A percentile compares a stretch with the other conserved stretches of the same genome.
These are phyloP conservation scores for Casuarius casuarius DNA, from an alignment of 2,113 vertebrate species.

Conservation along the genomic window DNA sequence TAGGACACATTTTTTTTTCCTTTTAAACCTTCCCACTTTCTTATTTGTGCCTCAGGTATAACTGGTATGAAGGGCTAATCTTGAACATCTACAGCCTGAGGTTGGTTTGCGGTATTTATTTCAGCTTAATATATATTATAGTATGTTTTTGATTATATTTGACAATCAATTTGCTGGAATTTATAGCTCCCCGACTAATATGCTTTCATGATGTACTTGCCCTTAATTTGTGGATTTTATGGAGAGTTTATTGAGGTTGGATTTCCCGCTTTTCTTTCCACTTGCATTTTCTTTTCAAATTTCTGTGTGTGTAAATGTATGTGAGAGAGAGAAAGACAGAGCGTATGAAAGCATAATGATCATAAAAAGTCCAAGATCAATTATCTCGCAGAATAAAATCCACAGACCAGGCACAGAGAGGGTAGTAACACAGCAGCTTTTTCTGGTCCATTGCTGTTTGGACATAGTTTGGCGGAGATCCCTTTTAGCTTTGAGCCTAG, in stretches of 20 bases:
- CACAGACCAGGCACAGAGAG: not conserved
- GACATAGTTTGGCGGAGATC: not conserved
- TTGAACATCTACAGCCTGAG: slow-evolving; percentile 53
- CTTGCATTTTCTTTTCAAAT: slow-evolving; percentile 6
- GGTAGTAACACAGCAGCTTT: not conserved
- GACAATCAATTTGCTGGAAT: slow-evolving; percentile 69
- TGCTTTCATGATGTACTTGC: slow-evolving; percentile 62
- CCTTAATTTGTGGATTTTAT: slow-evolving; percentile 71
- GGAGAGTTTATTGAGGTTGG: slow-evolving; percentile 57
- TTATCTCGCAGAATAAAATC: not conserved
- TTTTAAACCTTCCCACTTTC: not conserved
- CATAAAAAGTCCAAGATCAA: not conserved
- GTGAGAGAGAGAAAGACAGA: not conserved
- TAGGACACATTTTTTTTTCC: not conserved
- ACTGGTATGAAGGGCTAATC: slow-evolving; percentile 35
- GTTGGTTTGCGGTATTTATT: slow-evolving; percentile 57
- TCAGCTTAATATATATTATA: slow-evolving; percentile 54
- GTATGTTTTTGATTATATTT: slow-evolving; percentile 64
- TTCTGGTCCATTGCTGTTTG: not conserved
- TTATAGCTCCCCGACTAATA: slow-evolving; percentile 64
- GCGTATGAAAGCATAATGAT: not conserved
- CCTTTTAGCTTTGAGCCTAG: not conserved
- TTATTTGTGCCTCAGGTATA: slow-evolving; percentile 59
- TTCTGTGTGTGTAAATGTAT: not conserved
- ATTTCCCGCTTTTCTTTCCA: slow-evolving; percentile 30